Evolutionary conservation across 2,113 vertebrate genomes (phyloP).

Genomic region (Pituophis catenifer): DNA sequence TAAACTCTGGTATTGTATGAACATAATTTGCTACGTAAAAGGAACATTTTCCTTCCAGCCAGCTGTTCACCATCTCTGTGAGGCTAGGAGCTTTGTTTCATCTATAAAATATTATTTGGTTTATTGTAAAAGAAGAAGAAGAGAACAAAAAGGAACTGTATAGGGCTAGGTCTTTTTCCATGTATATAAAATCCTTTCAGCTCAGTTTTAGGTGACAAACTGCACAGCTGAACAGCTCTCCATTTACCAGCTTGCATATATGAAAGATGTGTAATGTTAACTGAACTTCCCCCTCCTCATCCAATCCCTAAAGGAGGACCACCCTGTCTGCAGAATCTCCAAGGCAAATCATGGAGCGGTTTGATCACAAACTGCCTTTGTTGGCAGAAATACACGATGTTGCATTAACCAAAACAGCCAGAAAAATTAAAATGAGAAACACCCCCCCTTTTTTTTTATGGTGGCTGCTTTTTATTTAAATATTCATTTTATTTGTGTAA

Average conservation of each 20-base stretch:
- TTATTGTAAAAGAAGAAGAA: slow-evolving; percentile 7
- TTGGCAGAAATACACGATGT: slow-evolving; percentile 56
- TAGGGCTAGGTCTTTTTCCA: slow-evolving; percentile 39
- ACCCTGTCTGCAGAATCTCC: slow-evolving; percentile 64
- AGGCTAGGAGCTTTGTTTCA: slow-evolving; percentile 19
- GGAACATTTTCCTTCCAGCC: background rate
- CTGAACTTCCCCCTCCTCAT: slow-evolving; percentile 50
- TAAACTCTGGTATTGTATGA: background rate
- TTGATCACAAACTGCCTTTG: slow-evolving; percentile 70
- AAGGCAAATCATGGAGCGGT: slow-evolving; percentile 43
- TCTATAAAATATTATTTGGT: slow-evolving; percentile 28
- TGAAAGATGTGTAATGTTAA: slow-evolving; percentile 71
- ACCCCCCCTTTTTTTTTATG: slow-evolving; percentile 47
- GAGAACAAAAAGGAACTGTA: slow-evolving; percentile 48
- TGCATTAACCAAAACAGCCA: slow-evolving; percentile 65
- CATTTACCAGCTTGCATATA: slow-evolving; percentile 68
- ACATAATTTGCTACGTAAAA: background rate
- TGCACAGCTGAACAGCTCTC: slow-evolving; percentile 68
- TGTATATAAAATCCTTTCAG: slow-evolving; percentile 51
- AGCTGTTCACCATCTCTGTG: slow-evolving; percentile 29
- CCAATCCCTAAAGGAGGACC: slow-evolving; percentile 62
- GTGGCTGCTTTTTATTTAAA: slow-evolving; percentile 70
- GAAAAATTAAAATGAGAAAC: slow-evolving; percentile 39
- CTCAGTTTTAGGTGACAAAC: slow-evolving; percentile 63
- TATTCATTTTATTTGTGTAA: slow-evolving; percentile 65